Evolutionary conservation across 2,888 invertebrate genomes (phyloP).

Genomic region (Drosophila suboccidentalis): DNA sequence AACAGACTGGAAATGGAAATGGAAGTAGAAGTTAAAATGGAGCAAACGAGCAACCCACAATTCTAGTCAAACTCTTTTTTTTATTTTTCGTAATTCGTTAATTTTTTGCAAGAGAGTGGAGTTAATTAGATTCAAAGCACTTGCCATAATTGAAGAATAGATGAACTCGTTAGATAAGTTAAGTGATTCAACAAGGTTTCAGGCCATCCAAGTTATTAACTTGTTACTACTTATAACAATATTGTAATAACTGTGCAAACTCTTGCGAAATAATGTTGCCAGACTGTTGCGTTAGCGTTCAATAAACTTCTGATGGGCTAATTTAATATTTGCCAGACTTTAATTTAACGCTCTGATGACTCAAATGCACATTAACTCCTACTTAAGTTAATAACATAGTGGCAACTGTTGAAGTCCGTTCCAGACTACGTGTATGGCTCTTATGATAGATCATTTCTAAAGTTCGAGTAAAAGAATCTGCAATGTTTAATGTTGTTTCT

Average conservation of each 20-base stretch:
- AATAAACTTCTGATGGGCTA: conserved; percentile 4
- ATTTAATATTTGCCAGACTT: conserved; percentile 4
- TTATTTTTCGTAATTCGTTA: not conserved
- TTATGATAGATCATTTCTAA: not conserved
- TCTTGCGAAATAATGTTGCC: conserved; percentile 7
- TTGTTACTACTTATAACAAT: not conserved
- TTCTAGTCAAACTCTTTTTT: not conserved
- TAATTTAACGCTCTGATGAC: conserved; percentile 25
- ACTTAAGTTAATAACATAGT: not conserved
- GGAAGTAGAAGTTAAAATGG: conserved; percentile 16
- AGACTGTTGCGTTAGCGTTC: conserved; percentile 9
- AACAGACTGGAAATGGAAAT: conserved; percentile 15
- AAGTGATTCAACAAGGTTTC: conserved; percentile 4
- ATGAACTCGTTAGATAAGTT: conserved; percentile 21
- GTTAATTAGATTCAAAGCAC: conserved; percentile 13
- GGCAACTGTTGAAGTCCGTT: not conserved
- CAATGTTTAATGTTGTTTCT: not conserved
- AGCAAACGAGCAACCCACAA: conserved; percentile 5
- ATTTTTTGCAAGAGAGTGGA: not conserved
- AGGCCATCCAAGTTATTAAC: not conserved
- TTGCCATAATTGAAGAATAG: conserved; percentile 9
- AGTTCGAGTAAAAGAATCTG: not conserved
- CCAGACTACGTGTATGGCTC: not conserved
- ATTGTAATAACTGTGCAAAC: not conserved
- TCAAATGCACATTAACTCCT: not conserved